Evolutionary conservation across 2,113 vertebrate species (phyloP).

Genomic region (Desmodus rotundus): DNA sequence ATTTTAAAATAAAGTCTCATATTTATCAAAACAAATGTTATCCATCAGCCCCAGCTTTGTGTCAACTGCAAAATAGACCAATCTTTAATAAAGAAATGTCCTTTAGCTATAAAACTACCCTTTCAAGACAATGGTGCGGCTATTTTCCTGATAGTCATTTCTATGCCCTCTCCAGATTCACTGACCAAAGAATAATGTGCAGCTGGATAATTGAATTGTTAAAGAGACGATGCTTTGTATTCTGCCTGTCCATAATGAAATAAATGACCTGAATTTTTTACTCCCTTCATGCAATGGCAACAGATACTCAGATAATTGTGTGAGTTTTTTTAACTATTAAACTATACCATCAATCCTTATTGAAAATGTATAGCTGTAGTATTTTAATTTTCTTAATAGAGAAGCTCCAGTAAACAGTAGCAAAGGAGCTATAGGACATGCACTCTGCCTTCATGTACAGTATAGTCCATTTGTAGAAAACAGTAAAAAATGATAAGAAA

Average conservation of each 20-base stretch:
- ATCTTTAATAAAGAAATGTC: background rate
- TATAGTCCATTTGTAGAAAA: background rate
- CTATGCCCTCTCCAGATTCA: background rate
- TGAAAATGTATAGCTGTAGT: background rate
- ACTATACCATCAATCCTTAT: background rate
- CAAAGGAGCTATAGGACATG: background rate
- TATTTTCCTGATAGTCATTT: background rate
- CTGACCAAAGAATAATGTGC: background rate
- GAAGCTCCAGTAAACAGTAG: background rate
- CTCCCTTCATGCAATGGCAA: background rate
- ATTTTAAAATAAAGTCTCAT: background rate
- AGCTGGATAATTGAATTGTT: background rate
- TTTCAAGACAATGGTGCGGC: background rate
- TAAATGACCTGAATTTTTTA: background rate
- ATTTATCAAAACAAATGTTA: background rate
- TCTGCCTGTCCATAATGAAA: background rate
- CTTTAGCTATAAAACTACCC: background rate
- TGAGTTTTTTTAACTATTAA: background rate
- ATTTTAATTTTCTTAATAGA: background rate
- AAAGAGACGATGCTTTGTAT: background rate
- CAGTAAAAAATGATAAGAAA: background rate
- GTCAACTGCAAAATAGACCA: background rate
- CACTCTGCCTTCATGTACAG: background rate
- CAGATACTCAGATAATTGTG: background rate
- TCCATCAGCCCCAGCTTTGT: background rate